These are phyloP conservation scores for Graptemys geographica DNA, from an alignment of 2,797 vertebrate genomes.

Conservation along the genomic window DNA sequence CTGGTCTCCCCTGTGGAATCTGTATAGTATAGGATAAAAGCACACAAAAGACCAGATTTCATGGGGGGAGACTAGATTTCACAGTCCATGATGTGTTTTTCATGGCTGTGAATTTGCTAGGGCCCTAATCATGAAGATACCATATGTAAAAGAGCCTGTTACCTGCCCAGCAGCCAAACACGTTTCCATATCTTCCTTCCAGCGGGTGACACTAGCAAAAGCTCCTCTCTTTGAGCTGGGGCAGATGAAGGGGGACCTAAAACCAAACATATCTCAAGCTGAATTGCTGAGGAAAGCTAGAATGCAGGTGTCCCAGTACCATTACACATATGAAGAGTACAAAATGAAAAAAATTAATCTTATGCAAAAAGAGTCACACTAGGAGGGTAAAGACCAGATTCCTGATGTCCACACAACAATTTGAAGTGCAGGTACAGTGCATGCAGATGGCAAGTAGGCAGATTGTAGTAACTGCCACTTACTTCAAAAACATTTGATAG, in stretches of 20 bases:
- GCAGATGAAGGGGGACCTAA: background rate
- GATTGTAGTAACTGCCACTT: background rate
- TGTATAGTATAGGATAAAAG: too few species aligned
- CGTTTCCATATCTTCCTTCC: background rate
- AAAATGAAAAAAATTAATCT: background rate
- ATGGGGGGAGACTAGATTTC: too few species aligned
- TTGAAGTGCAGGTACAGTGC: background rate
- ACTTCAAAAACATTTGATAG: background rate
- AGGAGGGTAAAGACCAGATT: background rate
- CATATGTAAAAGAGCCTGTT: conserved; percentile 24
- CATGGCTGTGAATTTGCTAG: too few species aligned
- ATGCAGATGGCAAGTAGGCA: background rate
- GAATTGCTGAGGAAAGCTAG: conserved; percentile 57
- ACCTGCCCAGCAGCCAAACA: background rate
- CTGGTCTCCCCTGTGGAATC: too few species aligned
- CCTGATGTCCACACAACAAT: background rate
- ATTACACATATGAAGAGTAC: conserved; percentile 7
- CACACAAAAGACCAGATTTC: too few species aligned
- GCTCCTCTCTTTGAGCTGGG: background rate
- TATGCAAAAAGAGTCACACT: background rate
- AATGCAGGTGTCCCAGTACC: accelerated
- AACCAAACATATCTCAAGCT: background rate
- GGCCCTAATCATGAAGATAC: background rate
- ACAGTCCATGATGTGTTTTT: too few species aligned
- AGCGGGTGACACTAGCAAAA: background rate